Percentiles rank a stretch among this genome's conserved stretches.
Conservation (phyloP, 2,113 vertebrate species). For the Dipodomys merriami region DNA sequence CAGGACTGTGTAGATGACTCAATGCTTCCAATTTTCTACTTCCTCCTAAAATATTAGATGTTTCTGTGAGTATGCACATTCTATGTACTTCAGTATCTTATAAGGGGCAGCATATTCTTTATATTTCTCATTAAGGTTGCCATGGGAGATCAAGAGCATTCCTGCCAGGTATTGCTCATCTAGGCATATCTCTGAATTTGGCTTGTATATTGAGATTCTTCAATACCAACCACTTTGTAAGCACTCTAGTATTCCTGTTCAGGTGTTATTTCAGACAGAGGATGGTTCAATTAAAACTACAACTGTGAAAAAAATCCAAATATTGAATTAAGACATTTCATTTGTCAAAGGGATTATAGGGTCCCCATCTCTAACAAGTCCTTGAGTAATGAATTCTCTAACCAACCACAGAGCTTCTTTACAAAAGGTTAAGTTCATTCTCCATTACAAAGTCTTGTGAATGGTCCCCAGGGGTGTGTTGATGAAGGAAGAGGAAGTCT, state of each 20-base stretch:
- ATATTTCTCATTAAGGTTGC: neutral
- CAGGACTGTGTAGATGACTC: neutral
- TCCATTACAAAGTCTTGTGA: slow-evolving; percentile 63
- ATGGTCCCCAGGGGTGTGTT: slow-evolving; percentile 29
- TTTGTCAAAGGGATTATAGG: slow-evolving; percentile 58
- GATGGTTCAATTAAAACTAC: neutral
- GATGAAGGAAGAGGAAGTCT: slow-evolving; percentile 54
- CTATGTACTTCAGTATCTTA: neutral
- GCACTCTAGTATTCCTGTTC: neutral
- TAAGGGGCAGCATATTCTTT: neutral
- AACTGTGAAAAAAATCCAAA: slow-evolving; percentile 53
- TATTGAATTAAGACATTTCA: slow-evolving; percentile 59
- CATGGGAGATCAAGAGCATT: neutral
- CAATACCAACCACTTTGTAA: neutral
- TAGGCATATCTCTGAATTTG: neutral
- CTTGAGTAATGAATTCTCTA: slow-evolving; percentile 53
- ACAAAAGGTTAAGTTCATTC: slow-evolving; percentile 72
- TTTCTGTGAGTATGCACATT: neutral
- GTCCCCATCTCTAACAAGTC: slow-evolving; percentile 16
- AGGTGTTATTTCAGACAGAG: neutral
- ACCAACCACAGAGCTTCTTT: slow-evolving; percentile 35
- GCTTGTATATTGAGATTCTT: neutral
- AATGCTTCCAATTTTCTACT: neutral
- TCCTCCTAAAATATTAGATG: neutral
- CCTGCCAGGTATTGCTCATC: neutral